Percentiles rank a stretch among this genome's conserved stretches.
Conservation (phyloP, 2,113 vertebrate genomes). For the Tringa solitaria region DNA sequence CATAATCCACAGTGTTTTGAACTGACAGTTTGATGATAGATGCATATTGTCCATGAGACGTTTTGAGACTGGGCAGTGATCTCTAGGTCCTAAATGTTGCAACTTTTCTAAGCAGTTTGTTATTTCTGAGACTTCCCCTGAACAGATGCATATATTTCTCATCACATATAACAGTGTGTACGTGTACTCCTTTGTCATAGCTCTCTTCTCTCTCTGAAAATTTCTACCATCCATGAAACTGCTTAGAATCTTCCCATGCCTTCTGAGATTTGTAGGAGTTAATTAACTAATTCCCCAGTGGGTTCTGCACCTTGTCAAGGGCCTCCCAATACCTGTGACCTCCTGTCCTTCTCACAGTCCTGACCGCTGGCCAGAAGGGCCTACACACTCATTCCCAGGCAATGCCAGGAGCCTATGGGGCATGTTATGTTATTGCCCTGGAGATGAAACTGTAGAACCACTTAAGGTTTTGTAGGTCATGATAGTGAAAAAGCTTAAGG, state of each 20-base stretch:
- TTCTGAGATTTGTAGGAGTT: background rate
- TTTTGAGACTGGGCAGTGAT: background rate
- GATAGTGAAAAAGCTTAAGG: conserved; percentile 12
- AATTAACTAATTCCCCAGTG: background rate
- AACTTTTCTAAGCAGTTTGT: background rate
- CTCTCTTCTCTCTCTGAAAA: background rate
- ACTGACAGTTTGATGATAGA: background rate
- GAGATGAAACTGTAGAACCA: conserved; percentile 45
- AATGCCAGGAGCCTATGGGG: background rate
- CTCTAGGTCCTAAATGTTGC: background rate
- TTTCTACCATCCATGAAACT: background rate
- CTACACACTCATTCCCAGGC: background rate
- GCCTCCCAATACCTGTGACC: background rate
- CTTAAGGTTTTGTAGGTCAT: background rate
- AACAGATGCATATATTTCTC: rapidly evolving
- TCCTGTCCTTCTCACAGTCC: background rate
- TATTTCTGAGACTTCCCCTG: background rate
- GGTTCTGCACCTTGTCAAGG: background rate
- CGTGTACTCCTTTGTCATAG: background rate
- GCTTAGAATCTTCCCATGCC: background rate
- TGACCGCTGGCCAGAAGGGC: background rate
- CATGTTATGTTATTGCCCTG: background rate
- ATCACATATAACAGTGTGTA: background rate
- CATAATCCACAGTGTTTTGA: background rate
- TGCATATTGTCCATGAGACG: background rate